Percentiles rank a stretch among this genome's conserved stretches.
Conservation (phyloP, 2,888 invertebrate genomes). For the Macrosiphum euphorbiae region DNA sequence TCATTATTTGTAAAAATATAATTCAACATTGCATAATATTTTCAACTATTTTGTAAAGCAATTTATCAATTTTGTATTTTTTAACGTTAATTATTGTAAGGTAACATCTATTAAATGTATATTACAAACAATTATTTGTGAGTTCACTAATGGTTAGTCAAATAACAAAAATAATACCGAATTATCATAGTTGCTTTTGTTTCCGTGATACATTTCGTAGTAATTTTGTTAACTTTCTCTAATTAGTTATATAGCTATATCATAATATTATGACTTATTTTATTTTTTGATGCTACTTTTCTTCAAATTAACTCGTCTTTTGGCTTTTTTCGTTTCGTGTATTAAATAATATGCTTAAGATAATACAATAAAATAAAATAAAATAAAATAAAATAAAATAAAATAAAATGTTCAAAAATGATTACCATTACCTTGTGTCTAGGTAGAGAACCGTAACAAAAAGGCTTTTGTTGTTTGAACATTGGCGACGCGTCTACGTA, state of each 20-base stretch:
- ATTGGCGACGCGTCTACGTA: conserved; percentile 78
- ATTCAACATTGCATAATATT: neutral
- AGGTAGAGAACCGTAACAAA: conserved; percentile 72
- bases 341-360: neutral
- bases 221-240: neutral
- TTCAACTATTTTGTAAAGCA: neutral
- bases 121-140: too few species aligned
- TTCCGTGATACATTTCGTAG: neutral
- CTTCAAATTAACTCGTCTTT: neutral
- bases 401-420: neutral
- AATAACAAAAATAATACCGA: neutral
- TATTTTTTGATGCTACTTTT: neutral
- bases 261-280: too few species aligned
- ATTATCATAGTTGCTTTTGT: neutral
- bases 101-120: too few species aligned
- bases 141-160: too few species aligned
- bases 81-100: neutral
- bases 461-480: conserved; percentile 73
- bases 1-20: neutral
- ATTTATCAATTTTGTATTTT: neutral
- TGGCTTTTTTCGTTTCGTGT: neutral
- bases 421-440: conserved; percentile 68
- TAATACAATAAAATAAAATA: too few species aligned
- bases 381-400: too few species aligned
- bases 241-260: too few species aligned